A percentile compares a stretch with the other conserved stretches of the same genome.
These are phyloP conservation scores for Xylocopa sonorina DNA, from an alignment of 1,140 invertebrate genomes.

Conservation along the genomic window DNA sequence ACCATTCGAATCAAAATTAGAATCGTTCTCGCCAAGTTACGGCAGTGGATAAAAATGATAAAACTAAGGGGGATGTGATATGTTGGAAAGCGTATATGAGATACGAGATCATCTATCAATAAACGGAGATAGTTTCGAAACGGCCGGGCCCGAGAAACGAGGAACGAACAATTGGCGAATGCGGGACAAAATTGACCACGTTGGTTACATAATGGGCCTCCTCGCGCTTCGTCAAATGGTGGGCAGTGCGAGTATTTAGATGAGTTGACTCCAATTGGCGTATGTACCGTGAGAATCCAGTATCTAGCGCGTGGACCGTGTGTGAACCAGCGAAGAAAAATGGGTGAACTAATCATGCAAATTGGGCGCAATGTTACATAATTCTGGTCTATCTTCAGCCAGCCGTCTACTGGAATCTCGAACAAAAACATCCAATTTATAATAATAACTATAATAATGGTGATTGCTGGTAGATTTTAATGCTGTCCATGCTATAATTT, in stretches of 20 bases:
- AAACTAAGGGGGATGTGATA: no score
- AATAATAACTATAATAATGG: neutral
- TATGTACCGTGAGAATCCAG: constrained; percentile 71
- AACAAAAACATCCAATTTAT: neutral
- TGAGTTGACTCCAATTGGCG: constrained; percentile 71
- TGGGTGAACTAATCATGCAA: constrained; percentile 69
- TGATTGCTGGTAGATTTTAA: neutral
- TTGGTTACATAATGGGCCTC: constrained; percentile 63
- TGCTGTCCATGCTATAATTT: neutral
- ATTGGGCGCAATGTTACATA: constrained; percentile 59
- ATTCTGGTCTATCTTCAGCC: constrained; percentile 49
- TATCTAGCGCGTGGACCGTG: constrained; percentile 63
- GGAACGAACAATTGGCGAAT: constrained; percentile 59
- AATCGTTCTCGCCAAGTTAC: no score
- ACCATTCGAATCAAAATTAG: no score
- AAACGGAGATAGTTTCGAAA: neutral
- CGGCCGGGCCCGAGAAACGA: constrained; percentile 22
- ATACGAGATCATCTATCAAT: no score
- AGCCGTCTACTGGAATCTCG: neutral
- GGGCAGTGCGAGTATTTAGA: constrained; percentile 69
- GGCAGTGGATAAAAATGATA: no score
- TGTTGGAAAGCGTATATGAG: no score
- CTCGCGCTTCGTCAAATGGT: constrained; percentile 55
- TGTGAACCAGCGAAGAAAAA: constrained; percentile 58
- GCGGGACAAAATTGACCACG: constrained; percentile 64